phyloP scores from a whole-genome alignment of 2,888 invertebrate species.

The Brachyptera risi region DNA sequence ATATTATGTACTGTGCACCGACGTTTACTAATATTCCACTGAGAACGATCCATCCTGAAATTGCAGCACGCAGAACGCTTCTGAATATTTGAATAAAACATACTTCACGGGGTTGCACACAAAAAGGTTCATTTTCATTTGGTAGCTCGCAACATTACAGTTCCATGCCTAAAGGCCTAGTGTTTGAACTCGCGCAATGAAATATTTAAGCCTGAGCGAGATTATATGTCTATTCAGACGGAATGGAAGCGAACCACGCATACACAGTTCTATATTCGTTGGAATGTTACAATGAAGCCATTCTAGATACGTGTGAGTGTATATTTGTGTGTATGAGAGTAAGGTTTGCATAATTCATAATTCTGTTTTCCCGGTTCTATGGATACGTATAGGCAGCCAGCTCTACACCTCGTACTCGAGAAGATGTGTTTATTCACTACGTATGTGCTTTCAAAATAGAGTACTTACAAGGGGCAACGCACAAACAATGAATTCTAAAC shows the following conservation, averaged over 20 bases:
- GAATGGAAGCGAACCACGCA: neutral
- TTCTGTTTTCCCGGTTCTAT: slow-evolving; percentile 8
- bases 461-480: no score
- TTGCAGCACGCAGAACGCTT: neutral
- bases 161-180: no score
- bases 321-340: neutral
- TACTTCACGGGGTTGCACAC: neutral
- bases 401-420: no score
- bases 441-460: no score
- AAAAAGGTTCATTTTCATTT: slow-evolving; percentile 10
- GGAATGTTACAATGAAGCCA: neutral
- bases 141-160: no score
- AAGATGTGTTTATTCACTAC: no score
- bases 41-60: neutral
- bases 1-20: no score
- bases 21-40: no score
- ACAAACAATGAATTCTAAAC: no score
- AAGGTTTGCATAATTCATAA: slow-evolving; percentile 30
- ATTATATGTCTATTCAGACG: slow-evolving; percentile 16
- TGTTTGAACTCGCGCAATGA: slow-evolving; percentile 10
- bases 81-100: neutral
- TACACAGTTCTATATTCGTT: no score
- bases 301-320: neutral
- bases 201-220: slow-evolving; percentile 24
- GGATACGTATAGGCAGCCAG: no score